phyloP scores from a whole-genome alignment of 30 jellyfish, hydroid and myxozoan genomes.

The Nemopilema nomurai region DNA sequence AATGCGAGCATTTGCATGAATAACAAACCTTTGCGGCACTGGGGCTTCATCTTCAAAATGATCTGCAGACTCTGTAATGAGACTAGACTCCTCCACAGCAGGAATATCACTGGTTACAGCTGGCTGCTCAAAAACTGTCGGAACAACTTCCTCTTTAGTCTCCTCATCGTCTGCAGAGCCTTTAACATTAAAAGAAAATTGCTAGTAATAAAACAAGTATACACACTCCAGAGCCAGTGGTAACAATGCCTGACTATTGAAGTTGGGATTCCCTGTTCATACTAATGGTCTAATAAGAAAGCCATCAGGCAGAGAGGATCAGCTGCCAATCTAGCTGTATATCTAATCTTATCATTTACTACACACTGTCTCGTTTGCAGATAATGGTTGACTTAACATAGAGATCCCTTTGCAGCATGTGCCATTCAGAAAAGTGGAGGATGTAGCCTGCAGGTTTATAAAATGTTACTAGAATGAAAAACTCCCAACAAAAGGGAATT shows the following conservation, averaged over 20 bases:
- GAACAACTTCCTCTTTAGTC: constrained; percentile 7
- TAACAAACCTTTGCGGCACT: constrained; percentile 1
- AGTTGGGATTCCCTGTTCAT: background rate
- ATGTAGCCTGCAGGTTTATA: too few species aligned
- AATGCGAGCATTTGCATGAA: background rate
- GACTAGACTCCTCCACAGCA: constrained; percentile 4
- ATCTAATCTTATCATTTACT: too few species aligned
- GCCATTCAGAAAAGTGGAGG: too few species aligned
- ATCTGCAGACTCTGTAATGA: constrained; percentile 6
- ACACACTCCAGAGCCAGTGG: background rate
- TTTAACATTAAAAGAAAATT: background rate
- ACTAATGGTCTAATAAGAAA: too few species aligned
- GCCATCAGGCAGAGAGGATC: too few species aligned
- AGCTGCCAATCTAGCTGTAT: too few species aligned
- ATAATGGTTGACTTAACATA: too few species aligned
- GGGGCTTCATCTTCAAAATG: constrained; percentile 12
- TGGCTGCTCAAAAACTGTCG: background rate
- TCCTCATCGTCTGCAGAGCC: constrained; percentile 23
- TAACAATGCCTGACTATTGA: background rate
- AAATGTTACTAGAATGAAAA: too few species aligned
- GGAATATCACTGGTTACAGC: background rate
- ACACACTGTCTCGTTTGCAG: too few species aligned
- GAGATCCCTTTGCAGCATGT: too few species aligned
- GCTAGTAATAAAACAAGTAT: background rate
- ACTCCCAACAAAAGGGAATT: too few species aligned